Evolutionary conservation across 1,140 invertebrate species (phyloP).

Genomic region (Heterodera schachtii): DNA sequence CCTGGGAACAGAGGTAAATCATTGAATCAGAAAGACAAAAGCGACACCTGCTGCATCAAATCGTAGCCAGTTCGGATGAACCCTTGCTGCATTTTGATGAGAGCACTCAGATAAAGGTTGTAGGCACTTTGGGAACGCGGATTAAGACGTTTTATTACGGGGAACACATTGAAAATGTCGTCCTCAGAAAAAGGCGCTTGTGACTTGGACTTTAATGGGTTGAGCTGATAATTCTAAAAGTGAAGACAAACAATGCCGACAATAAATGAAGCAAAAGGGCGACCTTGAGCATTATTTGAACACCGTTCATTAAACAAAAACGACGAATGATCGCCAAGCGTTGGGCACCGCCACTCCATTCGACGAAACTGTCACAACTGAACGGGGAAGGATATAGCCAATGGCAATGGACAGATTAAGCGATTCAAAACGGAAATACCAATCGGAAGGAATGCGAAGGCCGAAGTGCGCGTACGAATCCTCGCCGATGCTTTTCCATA

Average conservation of each 20-base stretch:
- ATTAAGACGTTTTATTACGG: constrained; percentile 39
- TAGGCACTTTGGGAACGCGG: constrained; percentile 40
- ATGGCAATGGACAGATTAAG: not conserved
- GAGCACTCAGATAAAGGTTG: constrained; percentile 39
- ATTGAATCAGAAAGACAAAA: not conserved
- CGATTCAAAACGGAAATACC: not conserved
- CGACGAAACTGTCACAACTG: constrained; percentile 40
- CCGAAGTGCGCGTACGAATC: constrained; percentile 33
- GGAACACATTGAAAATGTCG: constrained; percentile 38
- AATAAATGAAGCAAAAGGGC: not conserved
- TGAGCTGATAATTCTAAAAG: constrained; percentile 36
- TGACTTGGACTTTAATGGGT: constrained; percentile 28
- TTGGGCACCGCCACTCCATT: constrained; percentile 38
- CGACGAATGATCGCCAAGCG: constrained; percentile 32
- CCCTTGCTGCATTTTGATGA: constrained; percentile 40
- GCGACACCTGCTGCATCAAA: constrained; percentile 31
- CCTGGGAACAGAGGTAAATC: constrained; percentile 5
- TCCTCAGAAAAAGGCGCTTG: constrained; percentile 34
- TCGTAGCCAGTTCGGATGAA: constrained; percentile 39
- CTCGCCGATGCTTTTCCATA: constrained; percentile 34
- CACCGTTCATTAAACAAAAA: constrained; percentile 42
- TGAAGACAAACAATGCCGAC: not conserved
- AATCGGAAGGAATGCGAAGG: constrained; percentile 20
- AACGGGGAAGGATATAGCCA: not conserved
- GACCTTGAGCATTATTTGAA: constrained; percentile 41